Evolutionary conservation across 2,888 invertebrate species (phyloP), one percentile per base, ranked within the genome.

Genomic region (Apotomis capreana): DNA sequence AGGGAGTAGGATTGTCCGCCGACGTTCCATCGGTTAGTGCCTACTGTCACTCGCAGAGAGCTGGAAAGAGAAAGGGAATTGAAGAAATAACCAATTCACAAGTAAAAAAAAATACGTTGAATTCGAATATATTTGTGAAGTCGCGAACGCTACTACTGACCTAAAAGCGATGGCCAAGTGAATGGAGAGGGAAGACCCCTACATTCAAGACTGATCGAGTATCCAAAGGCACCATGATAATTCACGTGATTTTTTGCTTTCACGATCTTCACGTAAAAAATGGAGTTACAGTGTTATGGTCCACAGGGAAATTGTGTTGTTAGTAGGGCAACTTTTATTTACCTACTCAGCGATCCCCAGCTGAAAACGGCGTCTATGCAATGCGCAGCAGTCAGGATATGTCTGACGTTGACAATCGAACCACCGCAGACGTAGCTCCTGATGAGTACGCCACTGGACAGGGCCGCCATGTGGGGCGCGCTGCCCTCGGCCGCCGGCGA

Each of bases 11-110:
- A 36, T 4, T 73, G 70, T 0, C 90, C 92, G 5, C 88, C 89
- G 1, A 76, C 77, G 76, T 83, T 84, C 86, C 87, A 88, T 15
- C 78, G 79, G 82, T 87, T 87, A 3, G 88, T 88, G 69, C 90
- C 90, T 0, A 89, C 85, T 2, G 81, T 84, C 0, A 78, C 83
- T 2, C 86, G 86, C 4, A 88, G 83, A 5, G 82, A 75, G 70
- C 89, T 89, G 78, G 5, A 2, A 26, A 26, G 26, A 26, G 26
- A 26, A 2, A 26, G 26, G 26, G 76, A 76, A 9, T 40, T 26
- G 1, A 26, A 26, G 26, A 61, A 6, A 40, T 26, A 26, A 26
- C 26, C 26, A 1, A 26, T 26, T 26, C 26, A 26, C 26, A 26
- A 2, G 26, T 26, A 26, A 26, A 15, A 0, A n/a, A n/a, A n/a